Evolutionary conservation across 1,140 invertebrate species (phyloP), one percentile per base, ranked within the genome.

Genomic region (Danaus melanippus): DNA sequence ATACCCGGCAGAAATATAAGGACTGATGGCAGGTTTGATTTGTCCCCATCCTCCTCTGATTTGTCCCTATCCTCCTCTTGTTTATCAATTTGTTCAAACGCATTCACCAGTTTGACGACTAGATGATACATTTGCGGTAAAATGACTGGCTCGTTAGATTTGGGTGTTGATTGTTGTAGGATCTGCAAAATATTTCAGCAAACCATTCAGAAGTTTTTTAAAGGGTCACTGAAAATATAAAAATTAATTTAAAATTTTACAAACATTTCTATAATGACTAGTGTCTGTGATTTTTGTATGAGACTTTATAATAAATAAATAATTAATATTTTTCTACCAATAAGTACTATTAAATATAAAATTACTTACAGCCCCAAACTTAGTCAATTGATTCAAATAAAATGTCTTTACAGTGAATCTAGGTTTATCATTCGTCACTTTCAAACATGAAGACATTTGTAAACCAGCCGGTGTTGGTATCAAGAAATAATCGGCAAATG

Each of bases 1-100:
- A 95, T 91, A 56, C 96, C 96, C 12, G 96, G 96, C 48, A 98
- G 75, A 83, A 98, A 98, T 60, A 97, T 90, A 0, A 98, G 86
- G 15, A 97, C 93, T 12, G 93, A 91, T 4, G 93, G 90, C 62
- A 89, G 68, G 46, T 84, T 66, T n/a, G 72, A 51, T 44, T 67
- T 60, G 8, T 77, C 66, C 1, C 50, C 58, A 40, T 70, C 78
- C 41, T 84, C 73, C 21, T 82, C 58, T 3, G 61, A 51, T 44
- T 67, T 60, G 8, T 77, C 66, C 1, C 50, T 59, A 40, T 70
- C 78, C 41, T 84, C 69, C 53, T 89, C 85, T 42, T 79, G 60
- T 50, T 69, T 70, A 52, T 96, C 94, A 53, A 95, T 87, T 12
- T 86, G 85, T 73, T 96, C 93, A 76, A 96, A 92, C 10, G 91